Evolutionary conservation across 2,113 vertebrate species (phyloP).

Genomic region (Platanista minor): DNA sequence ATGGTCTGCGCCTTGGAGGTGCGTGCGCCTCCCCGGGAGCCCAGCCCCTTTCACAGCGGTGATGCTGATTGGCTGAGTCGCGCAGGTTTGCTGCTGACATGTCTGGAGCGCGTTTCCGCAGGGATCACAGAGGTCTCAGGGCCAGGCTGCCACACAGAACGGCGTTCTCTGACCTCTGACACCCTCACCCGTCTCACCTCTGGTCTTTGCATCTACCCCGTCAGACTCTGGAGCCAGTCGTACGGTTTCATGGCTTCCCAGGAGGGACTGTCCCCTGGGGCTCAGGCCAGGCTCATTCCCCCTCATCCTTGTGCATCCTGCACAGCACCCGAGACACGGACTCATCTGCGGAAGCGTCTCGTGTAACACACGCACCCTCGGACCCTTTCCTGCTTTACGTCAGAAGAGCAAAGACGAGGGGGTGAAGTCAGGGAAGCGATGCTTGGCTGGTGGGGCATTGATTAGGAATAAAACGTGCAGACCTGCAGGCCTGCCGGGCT

Average conservation of each 20-base stretch:
- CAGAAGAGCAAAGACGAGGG: background rate
- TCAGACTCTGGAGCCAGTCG: no score
- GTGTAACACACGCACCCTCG: fast-evolving
- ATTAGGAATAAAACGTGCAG: background rate
- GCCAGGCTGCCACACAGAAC: fast-evolving
- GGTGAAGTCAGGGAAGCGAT: fast-evolving
- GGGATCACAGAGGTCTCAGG: no score
- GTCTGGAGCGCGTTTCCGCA: no score
- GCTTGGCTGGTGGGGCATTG: fast-evolving
- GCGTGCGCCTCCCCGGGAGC: background rate
- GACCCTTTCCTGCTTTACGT: background rate
- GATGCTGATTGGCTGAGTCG: no score
- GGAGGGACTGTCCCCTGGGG: fast-evolving
- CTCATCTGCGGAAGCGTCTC: fast-evolving
- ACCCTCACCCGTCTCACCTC: background rate
- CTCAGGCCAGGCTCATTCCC: fast-evolving
- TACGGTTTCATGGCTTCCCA: background rate
- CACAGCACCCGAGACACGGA: no score
- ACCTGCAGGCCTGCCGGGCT: background rate
- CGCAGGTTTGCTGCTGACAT: no score
- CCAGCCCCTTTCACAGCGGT: background rate
- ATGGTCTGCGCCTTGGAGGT: fast-evolving
- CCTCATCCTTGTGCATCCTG: fast-evolving
- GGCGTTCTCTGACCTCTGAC: fast-evolving
- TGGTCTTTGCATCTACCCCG: fast-evolving